Evolutionary conservation across 1,140 invertebrate genomes (phyloP), one percentile per base, ranked within the genome.

Genomic region (Protaetia brevitarsis): DNA sequence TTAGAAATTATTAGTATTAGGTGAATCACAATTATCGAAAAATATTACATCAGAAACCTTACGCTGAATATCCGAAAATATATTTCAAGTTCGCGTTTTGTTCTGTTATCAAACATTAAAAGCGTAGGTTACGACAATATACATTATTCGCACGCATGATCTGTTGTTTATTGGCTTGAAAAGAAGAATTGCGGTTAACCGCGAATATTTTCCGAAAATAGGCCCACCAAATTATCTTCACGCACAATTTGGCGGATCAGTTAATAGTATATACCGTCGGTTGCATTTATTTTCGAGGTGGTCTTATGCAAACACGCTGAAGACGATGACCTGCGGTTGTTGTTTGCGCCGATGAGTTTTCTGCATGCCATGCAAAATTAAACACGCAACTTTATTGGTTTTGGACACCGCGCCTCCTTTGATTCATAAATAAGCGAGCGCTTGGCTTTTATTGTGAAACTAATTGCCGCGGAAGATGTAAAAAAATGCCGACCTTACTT

Each of bases 401-500:
- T 51, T 51, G 41, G 41, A 51, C 11, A 13, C 41, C 41, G 19
- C 3, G 21, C 11, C 5, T 21, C 16, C 26, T 51, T 51, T 23
- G 41, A 51, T 51, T 51, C 41, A 51, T 51, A 51, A 51, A 51
- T 51, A 51, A 51, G 26, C 41, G 8, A 8, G 41, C 16, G 41
- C 19, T 51, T 21, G 16, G 6, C 41, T 51, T 51, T 51, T 51
- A 51, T 51, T 51, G 41, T 51, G 41, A 23, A 51, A 8, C 41
- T 51, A 51, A 51, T 51, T 51, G 16, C 6, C 26, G 26, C 41
- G 41, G 41, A 51, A 51, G 41, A 51, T 51, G 41, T 51, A 51
- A 51, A 51, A n/a, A n/a, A 51, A 23, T 51, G 41, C 41, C 26
- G 41, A 51, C 41, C 41, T 51, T 51, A 51, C 41, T 51, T 51